Evolutionary conservation across 2,797 vertebrate species (phyloP), one percentile per base, ranked within the genome.

Genomic region (Pipistrellus pipistrellus): DNA sequence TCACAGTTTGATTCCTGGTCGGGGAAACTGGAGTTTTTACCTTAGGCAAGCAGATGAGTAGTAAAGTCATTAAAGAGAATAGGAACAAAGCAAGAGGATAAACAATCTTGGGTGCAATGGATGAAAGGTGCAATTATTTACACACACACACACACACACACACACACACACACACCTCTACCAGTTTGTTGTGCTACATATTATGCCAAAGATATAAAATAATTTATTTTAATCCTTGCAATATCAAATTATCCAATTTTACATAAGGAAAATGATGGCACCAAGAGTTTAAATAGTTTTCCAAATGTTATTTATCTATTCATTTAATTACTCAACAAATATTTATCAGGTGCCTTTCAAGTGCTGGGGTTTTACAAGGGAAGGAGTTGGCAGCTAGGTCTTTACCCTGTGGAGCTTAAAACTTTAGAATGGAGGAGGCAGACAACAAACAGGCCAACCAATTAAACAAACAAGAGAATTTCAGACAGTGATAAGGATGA

Each of bases 231-330:
- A 81, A 82, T 92, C 48, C 51, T 92, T 12, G 21, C 18, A 95
- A 23, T 17, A 72, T 48, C 4, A 68, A 15, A 92, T 51, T 83
- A 72, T 13, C 15, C 18, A 85, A 92, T 69, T 89, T 92, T 80
- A 71, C 44, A 89, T 44, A 83, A 88, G 76, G 17, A 95, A 91
- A 66, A 35, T 25, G 4, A 91, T 84, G 44, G 14, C 46, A 14
- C 76, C 18, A 85, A 85, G 30, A 80, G 57, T n/a, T 76, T 93
- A 90, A 90, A 55, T 69, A 76, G 89, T 90, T 91, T 88, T 83
- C 48, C 14, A 0, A 92, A 41, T 68, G 35, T 69, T 85, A 55
- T 85, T 86, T 95, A 81, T 57, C 77, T 91, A 35, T 76, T 95
- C 53, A 91, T 68, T 87, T 85, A 80, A 72, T 87, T 85, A 87